Evolutionary conservation across 2,888 invertebrate species (phyloP).

Genomic region (Eupeodes luniger): DNA sequence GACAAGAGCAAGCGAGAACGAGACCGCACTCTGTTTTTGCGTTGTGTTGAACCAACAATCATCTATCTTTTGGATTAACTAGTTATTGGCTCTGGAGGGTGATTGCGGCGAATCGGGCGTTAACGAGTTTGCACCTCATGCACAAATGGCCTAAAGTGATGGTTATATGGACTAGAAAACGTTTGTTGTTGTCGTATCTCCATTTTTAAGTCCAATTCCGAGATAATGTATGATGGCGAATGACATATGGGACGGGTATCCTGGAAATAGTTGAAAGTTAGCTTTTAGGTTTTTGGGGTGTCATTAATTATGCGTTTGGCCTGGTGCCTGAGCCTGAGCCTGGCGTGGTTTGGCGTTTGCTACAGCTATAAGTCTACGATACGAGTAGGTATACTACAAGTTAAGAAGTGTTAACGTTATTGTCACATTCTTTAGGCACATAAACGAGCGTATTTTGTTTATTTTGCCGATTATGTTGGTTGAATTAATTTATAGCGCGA

Average conservation of each 20-base stretch:
- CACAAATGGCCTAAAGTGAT: slow-evolving; percentile 72
- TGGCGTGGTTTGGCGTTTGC: neutral
- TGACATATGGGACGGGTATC: slow-evolving; percentile 74
- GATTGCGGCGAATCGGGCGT: slow-evolving; percentile 63
- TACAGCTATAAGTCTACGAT: no score
- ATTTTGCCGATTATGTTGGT: slow-evolving; percentile 57
- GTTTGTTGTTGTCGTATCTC: slow-evolving; percentile 27
- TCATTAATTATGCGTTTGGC: slow-evolving; percentile 62
- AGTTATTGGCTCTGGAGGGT: slow-evolving; percentile 61
- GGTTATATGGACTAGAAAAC: slow-evolving; percentile 41
- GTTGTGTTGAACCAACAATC: slow-evolving; percentile 31
- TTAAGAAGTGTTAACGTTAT: slow-evolving; percentile 69
- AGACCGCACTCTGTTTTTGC: neutral
- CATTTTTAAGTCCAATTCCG: slow-evolving; percentile 60
- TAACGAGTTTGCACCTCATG: slow-evolving; percentile 75
- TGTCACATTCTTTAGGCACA: slow-evolving; percentile 63
- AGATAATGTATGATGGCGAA: slow-evolving; percentile 75
- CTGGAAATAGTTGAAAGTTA: slow-evolving; percentile 70
- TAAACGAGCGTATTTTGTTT: slow-evolving; percentile 58
- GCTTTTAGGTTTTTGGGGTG: slow-evolving; percentile 52
- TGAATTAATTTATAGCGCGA: slow-evolving; percentile 60
- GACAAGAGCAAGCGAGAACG: slow-evolving; percentile 5
- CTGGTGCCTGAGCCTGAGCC: neutral
- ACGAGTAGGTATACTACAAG: neutral
- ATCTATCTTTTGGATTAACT: slow-evolving; percentile 64